Conservation (phyloP, 2,888 invertebrate genomes). For the Melikaiella ostensackeni region DNA sequence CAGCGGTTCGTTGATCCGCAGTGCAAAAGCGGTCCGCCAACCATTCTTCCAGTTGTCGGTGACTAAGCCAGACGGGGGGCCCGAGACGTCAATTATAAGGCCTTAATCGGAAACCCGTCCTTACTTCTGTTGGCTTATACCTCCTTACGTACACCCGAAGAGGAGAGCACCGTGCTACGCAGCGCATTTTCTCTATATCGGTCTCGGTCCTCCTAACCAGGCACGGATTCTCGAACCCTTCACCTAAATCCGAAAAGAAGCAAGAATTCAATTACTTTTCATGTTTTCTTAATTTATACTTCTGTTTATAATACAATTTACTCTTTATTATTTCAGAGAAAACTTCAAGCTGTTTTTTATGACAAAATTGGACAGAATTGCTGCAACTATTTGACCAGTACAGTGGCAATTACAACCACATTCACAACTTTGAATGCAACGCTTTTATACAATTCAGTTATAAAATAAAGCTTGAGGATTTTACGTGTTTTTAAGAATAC, state of each 20-base stretch:
- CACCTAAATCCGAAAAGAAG: background rate
- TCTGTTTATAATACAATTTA: too few relatives aligned
- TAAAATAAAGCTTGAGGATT: too few relatives aligned
- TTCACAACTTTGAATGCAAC: too few relatives aligned
- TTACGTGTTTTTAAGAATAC: too few relatives aligned
- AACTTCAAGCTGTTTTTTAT: too few relatives aligned
- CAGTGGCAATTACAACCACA: too few relatives aligned
- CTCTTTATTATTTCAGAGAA: too few relatives aligned
- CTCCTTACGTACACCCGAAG: slow-evolving; percentile 48
- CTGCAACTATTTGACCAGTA: too few relatives aligned
- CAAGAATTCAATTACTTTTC: too few relatives aligned
- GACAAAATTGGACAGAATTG: too few relatives aligned
- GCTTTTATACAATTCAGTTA: too few relatives aligned
- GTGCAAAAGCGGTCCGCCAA: slow-evolving; percentile 65
- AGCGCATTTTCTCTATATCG: slow-evolving; percentile 44
- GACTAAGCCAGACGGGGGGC: slow-evolving; percentile 70
- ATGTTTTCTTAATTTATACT: too few relatives aligned
- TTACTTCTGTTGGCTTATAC: slow-evolving; percentile 73
- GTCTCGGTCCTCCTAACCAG: slow-evolving; percentile 36
- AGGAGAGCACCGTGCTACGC: slow-evolving; percentile 42
- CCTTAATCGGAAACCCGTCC: slow-evolving; percentile 77
- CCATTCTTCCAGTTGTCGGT: slow-evolving; percentile 67
- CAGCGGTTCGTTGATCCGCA: slow-evolving; percentile 70
- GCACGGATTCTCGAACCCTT: slow-evolving; percentile 23
- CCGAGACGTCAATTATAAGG: slow-evolving; percentile 75